Percentiles rank a stretch among this genome's conserved stretches.
Conservation (phyloP, 1,140 invertebrate genomes). For the Dendroctonus valens region DNA sequence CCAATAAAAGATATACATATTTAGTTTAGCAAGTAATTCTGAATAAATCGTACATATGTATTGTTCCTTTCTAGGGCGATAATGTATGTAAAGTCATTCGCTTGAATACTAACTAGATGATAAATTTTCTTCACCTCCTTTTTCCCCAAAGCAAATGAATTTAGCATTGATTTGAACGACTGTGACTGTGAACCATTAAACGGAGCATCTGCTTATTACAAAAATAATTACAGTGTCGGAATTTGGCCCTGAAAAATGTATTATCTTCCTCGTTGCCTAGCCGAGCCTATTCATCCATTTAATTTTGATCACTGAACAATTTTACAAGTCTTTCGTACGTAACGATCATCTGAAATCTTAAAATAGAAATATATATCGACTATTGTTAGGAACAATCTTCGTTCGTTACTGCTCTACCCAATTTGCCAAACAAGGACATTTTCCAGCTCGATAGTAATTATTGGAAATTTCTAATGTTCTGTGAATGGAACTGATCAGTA, state of each 20-base stretch:
- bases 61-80: slow-evolving; percentile 2
- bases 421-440: no score
- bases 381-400: no score
- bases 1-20: slow-evolving; percentile 27
- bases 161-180: slow-evolving; percentile 21
- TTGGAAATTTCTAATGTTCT: no score
- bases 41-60: slow-evolving; percentile 28
- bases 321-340: slow-evolving; percentile 18
- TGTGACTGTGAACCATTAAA: slow-evolving; percentile 16
- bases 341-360: not conserved
- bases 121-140: slow-evolving; percentile 10
- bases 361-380: no score
- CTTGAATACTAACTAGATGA: slow-evolving; percentile 17
- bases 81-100: slow-evolving; percentile 6
- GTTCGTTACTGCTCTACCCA: no score
- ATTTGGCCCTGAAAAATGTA: slow-evolving; percentile 32
- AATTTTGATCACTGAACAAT: slow-evolving; percentile 18
- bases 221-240: slow-evolving; percentile 29
- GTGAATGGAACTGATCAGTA: no score
- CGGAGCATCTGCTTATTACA: slow-evolving; percentile 31
- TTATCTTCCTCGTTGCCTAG: slow-evolving; percentile 30
- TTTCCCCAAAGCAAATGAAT: slow-evolving; percentile 19
- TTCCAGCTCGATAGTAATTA: no score
- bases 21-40: slow-evolving; percentile 28
- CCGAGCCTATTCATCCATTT: slow-evolving; percentile 10